Conservation (phyloP, 2,888 invertebrate genomes). For the Colostygia pectinataria region DNA sequence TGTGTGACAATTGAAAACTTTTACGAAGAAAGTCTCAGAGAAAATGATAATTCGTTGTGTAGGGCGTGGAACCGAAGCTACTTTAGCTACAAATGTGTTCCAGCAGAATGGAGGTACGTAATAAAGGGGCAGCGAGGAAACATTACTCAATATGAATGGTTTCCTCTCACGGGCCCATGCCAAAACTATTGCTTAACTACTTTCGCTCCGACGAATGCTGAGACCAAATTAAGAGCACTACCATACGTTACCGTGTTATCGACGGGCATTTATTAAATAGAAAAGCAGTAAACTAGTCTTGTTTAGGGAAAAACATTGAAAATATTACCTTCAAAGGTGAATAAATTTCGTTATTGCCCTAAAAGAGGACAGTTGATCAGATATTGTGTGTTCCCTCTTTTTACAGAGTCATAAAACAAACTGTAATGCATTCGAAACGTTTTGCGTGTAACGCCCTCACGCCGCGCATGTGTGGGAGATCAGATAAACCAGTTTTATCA, state of each 20-base stretch:
- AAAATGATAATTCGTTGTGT: slow-evolving; percentile 47
- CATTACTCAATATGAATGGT: slow-evolving; percentile 73
- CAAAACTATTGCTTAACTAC: slow-evolving; percentile 66
- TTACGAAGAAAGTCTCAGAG: slow-evolving; percentile 21
- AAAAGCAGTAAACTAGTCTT: slow-evolving; percentile 15
- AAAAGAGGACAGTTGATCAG: slow-evolving; percentile 28
- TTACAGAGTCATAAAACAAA: slow-evolving; percentile 33
- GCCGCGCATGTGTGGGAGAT: slow-evolving; percentile 34
- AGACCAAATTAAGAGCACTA: slow-evolving; percentile 50
- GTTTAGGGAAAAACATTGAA: slow-evolving; percentile 17
- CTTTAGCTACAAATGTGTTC: slow-evolving; percentile 59
- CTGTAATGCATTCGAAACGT: slow-evolving; percentile 51
- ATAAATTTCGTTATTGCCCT: slow-evolving; percentile 23
- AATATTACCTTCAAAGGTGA: slow-evolving; percentile 17
- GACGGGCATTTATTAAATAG: slow-evolving; percentile 25
- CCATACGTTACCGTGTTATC: slow-evolving; percentile 38
- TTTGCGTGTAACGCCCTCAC: slow-evolving; percentile 38
- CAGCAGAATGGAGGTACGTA: slow-evolving; percentile 54
- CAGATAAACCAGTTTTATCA: slow-evolving; percentile 59
- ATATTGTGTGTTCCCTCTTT: slow-evolving; percentile 30
- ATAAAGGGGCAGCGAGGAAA: slow-evolving; percentile 62
- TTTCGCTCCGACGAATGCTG: slow-evolving; percentile 48
- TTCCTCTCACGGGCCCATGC: slow-evolving; percentile 60
- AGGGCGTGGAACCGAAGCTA: slow-evolving; percentile 50
- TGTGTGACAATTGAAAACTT: slow-evolving; percentile 18